Evolutionary conservation across 1,140 invertebrate species (phyloP).

Genomic region (Drosophila mojavensis): DNA sequence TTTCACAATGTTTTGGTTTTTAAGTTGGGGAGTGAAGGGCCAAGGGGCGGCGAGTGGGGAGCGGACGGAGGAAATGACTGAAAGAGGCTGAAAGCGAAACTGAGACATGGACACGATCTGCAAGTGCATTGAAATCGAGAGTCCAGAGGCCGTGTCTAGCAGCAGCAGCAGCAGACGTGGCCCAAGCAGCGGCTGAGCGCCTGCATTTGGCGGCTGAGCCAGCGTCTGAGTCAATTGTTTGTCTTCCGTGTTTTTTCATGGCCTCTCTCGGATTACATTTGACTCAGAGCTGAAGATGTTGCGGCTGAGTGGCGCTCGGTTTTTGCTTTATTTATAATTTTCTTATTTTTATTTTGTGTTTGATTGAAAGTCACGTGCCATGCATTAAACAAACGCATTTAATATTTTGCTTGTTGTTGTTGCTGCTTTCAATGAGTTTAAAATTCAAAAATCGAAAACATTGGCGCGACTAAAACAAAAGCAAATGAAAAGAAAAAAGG

Average conservation of each 20-base stretch:
- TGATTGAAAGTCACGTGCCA: slow-evolving; percentile 74
- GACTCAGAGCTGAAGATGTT: slow-evolving; percentile 32
- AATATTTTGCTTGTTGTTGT: slow-evolving; percentile 53
- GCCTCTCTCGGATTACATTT: slow-evolving; percentile 58
- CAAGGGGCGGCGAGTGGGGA: neutral
- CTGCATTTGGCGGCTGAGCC: slow-evolving; percentile 26
- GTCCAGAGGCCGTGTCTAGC: slow-evolving; percentile 12
- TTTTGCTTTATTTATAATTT: slow-evolving; percentile 4
- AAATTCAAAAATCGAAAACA: slow-evolving; percentile 75
- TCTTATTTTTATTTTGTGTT: neutral
- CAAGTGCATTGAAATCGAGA: slow-evolving; percentile 1
- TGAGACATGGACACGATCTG: slow-evolving; percentile 24
- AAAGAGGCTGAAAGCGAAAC: slow-evolving; percentile 8
- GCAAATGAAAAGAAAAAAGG: slow-evolving; percentile 32
- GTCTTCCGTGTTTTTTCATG: slow-evolving; percentile 66
- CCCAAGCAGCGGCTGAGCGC: slow-evolving; percentile 49
- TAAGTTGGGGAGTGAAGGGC: neutral
- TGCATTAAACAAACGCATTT: slow-evolving; percentile 74
- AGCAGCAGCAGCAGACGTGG: slow-evolving; percentile 44
- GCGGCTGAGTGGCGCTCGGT: slow-evolving; percentile 73
- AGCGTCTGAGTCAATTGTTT: slow-evolving; percentile 66
- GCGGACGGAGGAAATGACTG: neutral
- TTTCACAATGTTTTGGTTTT: slow-evolving; percentile 41
- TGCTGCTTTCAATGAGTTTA: slow-evolving; percentile 66
- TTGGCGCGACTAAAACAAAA: slow-evolving; percentile 51